Evolutionary conservation across 2,888 invertebrate species (phyloP), one percentile per base, ranked within the genome.

Genomic region (Calameuta idolon): DNA sequence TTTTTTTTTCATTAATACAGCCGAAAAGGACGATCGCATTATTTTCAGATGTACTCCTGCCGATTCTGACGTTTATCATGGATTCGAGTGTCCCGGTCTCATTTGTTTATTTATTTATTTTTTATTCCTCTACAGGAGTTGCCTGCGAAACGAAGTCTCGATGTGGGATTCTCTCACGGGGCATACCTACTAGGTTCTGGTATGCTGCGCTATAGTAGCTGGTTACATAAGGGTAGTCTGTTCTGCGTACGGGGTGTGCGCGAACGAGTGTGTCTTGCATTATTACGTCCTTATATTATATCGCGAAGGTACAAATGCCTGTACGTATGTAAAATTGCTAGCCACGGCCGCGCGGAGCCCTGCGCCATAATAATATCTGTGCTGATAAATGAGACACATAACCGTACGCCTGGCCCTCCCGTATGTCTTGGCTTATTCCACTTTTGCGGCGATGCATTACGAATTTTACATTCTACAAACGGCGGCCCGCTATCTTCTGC

Each of bases 381-480:
- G 87, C 89, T 90, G 91, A 91, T 90, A 90, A 91, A 91, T 90
- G 90, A 89, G 89, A 89, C 87, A 89, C 91, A 91, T 91, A 91
- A 91, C 87, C 88, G 90, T 90, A 89, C 90, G 81, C 85, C 87
- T 84, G 83, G 85, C 81, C 81, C 79, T 81, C 85, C 84, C 86
- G 85, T 87, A 86, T 86, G 86, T 87, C 89, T 86, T 85, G 84
- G 87, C 87, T 90, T 91, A 90, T 91, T 90, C 89, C 88, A 89
- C 89, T 90, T 90, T 90, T 87, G 86, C 86, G 87, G 87, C 89
- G 86, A 89, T 90, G 90, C 89, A 90, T 90, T 89, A 88, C 89
- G 87, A 90, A 90, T 91, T 90, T 90, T 88, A 89, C 88, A 89
- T 89, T 89, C 88, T 88, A 89, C 88, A 89, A 90, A 90, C 89